Base-by-base conservation (phyloP, 2,113 vertebrate genomes). In the Machaerirhynchus nigripectus region DNA sequence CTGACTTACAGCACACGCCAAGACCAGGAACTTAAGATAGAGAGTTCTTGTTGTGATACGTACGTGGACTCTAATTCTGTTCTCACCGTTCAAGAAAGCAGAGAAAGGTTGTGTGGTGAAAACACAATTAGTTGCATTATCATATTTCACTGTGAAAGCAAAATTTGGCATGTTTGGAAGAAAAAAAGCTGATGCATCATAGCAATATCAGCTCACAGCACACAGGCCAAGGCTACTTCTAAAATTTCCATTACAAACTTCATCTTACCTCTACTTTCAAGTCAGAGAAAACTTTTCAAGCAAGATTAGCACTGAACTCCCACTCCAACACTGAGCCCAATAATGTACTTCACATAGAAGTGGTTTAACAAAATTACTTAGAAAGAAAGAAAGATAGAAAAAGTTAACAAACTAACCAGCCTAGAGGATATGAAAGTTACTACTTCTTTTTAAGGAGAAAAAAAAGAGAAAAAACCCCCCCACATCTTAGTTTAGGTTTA, bases 381-480 rank as follows among this genome's bases (percentile, higher is more conserved):
- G 14, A 22, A 73, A 63, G 27, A 73, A 73, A 53, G 17, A 37
- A 73, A 63, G 27, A 73, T 63, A 53, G 17, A 37, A 11, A 10
- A 73, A 39, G n/a, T 39, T 57, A 39, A 21, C 16, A 61, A 61
- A 84, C 4, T 31, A 53, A 83, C 6, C 9, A 53, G 33, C 14
- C 37, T 68, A 40, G 30, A 67, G 68, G 8, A 75, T 21, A 37
- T 1, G 1, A 28, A 61, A 52, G 4, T 35, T 84, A 52, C 11
- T 55, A 9, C 3, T 8, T 40, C 10, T 44, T 64, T 61, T 49
- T 30, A 67, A 75, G 14, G 33, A 73, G 10, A 20, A 4, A 10
- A 39, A 31, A 9, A 15, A 2, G 44, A 20, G 0, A 27, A 20
- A 71, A 70, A 40, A 3, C 0, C 0, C 1, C 0, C 0, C 1